These are phyloP conservation scores for Lipophrys pholis DNA, from an alignment of 2,113 vertebrate species.

Conservation along the genomic window DNA sequence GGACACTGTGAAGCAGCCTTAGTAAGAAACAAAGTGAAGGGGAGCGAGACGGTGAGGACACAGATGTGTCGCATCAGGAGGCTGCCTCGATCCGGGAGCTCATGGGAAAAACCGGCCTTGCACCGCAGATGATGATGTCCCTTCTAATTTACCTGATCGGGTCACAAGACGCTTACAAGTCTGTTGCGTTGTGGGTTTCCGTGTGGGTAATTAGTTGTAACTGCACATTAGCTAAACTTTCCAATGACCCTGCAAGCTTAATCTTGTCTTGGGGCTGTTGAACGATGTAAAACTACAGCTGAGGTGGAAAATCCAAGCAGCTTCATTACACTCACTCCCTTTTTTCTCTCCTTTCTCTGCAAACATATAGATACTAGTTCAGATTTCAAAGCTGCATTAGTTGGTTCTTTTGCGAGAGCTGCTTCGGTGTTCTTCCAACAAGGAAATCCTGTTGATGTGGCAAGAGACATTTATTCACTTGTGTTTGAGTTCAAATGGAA, in stretches of 20 bases:
- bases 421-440: too few species aligned
- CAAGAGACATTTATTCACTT: neutral
- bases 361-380: neutral
- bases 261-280: slow-evolving; percentile 52
- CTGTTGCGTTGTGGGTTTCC: slow-evolving; percentile 27
- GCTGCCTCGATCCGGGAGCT: slow-evolving; percentile 31
- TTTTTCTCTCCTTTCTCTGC: neutral
- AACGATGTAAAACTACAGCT: slow-evolving; percentile 36
- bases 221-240: slow-evolving; percentile 48
- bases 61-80: slow-evolving; percentile 65
- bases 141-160: slow-evolving; percentile 41
- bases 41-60: slow-evolving; percentile 54
- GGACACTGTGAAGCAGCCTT: slow-evolving; percentile 58
- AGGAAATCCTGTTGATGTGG: neutral
- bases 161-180: slow-evolving; percentile 33
- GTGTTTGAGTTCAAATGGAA: neutral
- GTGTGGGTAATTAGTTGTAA: slow-evolving; percentile 56
- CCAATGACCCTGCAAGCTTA: slow-evolving; percentile 62
- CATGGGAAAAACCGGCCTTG: slow-evolving; percentile 43
- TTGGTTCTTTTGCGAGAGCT: neutral
- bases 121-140: slow-evolving; percentile 10
- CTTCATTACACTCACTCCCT: slow-evolving; percentile 8
- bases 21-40: slow-evolving; percentile 50
- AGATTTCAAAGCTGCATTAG: neutral
- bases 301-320: slow-evolving; percentile 61